Conservation (phyloP, 2,797 vertebrate species). For the Mus caroli region DNA sequence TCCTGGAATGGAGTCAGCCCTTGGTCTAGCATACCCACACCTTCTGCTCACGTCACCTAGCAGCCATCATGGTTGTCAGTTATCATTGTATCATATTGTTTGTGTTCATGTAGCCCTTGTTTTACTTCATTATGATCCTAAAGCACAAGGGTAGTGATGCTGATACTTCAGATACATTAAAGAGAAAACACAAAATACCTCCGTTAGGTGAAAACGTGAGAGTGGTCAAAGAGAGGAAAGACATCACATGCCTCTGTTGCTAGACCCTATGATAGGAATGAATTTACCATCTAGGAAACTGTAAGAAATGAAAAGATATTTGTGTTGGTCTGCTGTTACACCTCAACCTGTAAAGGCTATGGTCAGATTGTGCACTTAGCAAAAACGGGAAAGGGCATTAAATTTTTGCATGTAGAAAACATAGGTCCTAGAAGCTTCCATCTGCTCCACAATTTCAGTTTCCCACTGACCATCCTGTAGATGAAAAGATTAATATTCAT, state of each 20-base stretch:
- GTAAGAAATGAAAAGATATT: not conserved
- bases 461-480: not conserved
- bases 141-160: not conserved
- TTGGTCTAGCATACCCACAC: not conserved
- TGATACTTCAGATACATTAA: not conserved
- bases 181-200: not conserved
- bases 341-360: not conserved
- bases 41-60: not conserved
- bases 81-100: not conserved
- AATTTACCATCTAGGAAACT: not conserved
- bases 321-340: not conserved
- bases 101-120: not conserved
- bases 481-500: not conserved
- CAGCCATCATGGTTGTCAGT: not conserved
- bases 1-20: not conserved
- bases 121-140: not conserved
- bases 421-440: not conserved
- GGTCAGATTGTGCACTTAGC: not conserved
- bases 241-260: not conserved
- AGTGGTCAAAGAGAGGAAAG: not conserved
- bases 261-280: not conserved
- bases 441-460: no score
- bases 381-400: not conserved
- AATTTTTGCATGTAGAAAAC: not conserved
- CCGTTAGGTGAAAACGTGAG: not conserved